Percentiles rank a stretch among this genome's conserved stretches.
phyloP scores from a whole-genome alignment of 1,140 invertebrate species.

The Heterodera carotae region DNA sequence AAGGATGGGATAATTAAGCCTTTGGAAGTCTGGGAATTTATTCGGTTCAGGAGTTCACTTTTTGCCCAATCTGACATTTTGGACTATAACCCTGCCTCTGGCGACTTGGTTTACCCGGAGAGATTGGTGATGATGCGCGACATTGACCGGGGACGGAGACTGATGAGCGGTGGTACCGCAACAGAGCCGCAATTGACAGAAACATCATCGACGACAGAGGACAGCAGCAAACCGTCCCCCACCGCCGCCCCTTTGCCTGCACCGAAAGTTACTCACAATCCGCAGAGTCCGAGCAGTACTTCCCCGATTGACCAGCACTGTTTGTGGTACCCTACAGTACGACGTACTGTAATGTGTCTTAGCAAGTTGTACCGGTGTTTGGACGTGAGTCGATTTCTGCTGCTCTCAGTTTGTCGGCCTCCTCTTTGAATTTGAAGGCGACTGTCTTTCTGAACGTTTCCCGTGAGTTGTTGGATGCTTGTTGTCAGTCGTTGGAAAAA shows the following conservation, averaged over 20 bases:
- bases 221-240: not conserved
- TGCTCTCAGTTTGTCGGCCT: too few relatives aligned
- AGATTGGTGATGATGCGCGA: conserved; percentile 90
- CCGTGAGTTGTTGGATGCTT: conserved; percentile 87
- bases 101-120: conserved; percentile 94
- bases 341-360: conserved; percentile 87
- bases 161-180: not conserved
- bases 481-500: conserved; percentile 82
- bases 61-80: conserved; percentile 89
- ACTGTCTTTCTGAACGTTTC: conserved; percentile 93
- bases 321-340: conserved; percentile 96
- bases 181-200: not conserved
- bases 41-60: conserved; percentile 77
- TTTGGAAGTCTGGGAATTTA: too few relatives aligned
- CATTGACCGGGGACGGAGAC: conserved; percentile 47
- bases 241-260: not conserved
- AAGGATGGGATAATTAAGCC: not conserved
- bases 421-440: conserved; percentile 67
- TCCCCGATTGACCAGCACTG: conserved; percentile 95
- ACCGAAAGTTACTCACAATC: not conserved
- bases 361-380: conserved; percentile 92
- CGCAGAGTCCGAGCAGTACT: conserved; percentile 42
- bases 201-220: not conserved
- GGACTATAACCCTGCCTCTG: conserved; percentile 78
- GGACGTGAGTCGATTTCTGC: conserved; percentile 71